Evolutionary conservation across 2,797 vertebrate genomes (phyloP), one percentile per base, ranked within the genome.

Genomic region (Acomys russatus): DNA sequence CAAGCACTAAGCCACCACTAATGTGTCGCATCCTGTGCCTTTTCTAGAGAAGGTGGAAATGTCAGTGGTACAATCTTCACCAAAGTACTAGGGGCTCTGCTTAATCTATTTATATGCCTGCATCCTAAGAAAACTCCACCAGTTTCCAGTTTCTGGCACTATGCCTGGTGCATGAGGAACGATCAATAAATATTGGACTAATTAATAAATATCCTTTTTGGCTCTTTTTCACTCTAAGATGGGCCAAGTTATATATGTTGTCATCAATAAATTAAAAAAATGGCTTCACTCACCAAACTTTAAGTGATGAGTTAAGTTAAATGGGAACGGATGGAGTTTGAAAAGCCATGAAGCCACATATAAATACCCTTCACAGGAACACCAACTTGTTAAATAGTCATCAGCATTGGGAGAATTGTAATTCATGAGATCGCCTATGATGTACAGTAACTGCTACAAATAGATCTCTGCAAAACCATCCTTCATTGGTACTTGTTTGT

Each of bases 361-460:
- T 49, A 54, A 88, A 66, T 10, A 9, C 20, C 3, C 49, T 61
- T 18, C 49, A n/a, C 5, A 49, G 44, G 12, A 51, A 64, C 8
- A 20, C 1, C 9, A 56, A 9, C 4, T 12, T 11, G 5, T 56
- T 10, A 59, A 49, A 51, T 6, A 38, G 38, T 15, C 73, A 56
- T 71, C 18, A 18, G 15, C 35, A 63, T 15, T 63, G 38, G 6
- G 10, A 64, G 33, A 90, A 49, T 17, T 74, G 30, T 22, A 49
- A 33, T 30, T 33, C n/a, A 4, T 4, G 64, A 86, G 8, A 38
- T 44, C 0, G 61, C 17, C 1, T 15, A 18, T 30, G 15, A 78
- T 5, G 33, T 1, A 22, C 0, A 56, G n/a, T 2, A 9, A 28
- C 6, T 11, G 33, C n/a, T 4, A 6, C 23, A 22, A 4, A 10